Evolutionary conservation across 2,113 vertebrate species (phyloP).

Genomic region (Lampris incognitus): DNA sequence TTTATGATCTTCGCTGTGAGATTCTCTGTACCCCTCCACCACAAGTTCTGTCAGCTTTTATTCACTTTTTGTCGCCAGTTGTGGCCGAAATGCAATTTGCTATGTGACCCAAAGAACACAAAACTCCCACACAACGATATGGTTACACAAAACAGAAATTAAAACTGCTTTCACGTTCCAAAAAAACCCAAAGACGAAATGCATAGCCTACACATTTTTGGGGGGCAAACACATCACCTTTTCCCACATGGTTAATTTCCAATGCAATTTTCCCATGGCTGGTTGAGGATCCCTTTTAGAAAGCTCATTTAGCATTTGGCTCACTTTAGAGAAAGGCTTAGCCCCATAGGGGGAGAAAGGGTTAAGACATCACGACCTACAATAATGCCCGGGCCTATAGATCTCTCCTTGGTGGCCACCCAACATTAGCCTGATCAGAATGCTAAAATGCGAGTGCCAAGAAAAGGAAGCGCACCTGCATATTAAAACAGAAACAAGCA

Average conservation of each 20-base stretch:
- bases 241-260: background rate
- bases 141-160: background rate
- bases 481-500: conserved; percentile 41
- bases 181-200: conserved; percentile 2
- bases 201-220: background rate
- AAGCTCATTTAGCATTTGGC: background rate
- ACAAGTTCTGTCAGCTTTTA: background rate
- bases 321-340: conserved; percentile 22
- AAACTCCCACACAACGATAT: no score
- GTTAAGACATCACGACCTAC: conserved; percentile 33
- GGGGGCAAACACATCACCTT: background rate
- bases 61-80: no score
- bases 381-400: conserved; percentile 45
- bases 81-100: background rate
- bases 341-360: background rate
- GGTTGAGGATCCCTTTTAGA: background rate
- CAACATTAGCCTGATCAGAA: conserved; percentile 69
- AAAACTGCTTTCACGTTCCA: background rate
- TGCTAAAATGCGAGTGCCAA: conserved; percentile 62
- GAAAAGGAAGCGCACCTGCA: conserved; percentile 59
- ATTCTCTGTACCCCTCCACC: background rate
- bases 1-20: conserved; percentile 30
- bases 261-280: background rate
- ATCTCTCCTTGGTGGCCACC: conserved; percentile 40
- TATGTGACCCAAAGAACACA: conserved; percentile 10